Base-by-base conservation (phyloP, 2,888 invertebrate species). In the Zaprionus bogoriensis region DNA sequence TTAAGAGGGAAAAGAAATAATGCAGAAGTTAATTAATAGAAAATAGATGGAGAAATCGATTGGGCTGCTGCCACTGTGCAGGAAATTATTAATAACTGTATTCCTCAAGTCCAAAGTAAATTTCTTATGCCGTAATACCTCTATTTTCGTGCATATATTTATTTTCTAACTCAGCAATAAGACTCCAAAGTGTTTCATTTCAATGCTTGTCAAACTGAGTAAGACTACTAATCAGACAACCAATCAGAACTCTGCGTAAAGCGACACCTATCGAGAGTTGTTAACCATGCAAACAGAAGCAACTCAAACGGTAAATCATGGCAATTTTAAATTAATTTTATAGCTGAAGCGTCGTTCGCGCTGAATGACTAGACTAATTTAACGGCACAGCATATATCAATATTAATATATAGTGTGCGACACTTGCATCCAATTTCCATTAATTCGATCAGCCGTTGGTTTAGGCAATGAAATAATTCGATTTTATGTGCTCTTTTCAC, bases 241-340 rank as follows among this genome's bases (percentile, higher is more conserved):
- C 14, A 17, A 36, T 48, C 10, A 23, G 32, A 22, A 30, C 14
- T 10, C 10, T 4, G 20, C 39, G 3, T 12, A 5, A 27, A 48
- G 23, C 45, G 53, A 32, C 53, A 53, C 25, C 44, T 53, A 53
- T 36, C 12, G 45, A 3, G 10, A 36, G 23, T 36, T 12, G 36
- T n/a, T 6, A 7, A 9, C 3, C n/a, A 4, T 19, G 17, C n/a
- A n/a, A 38, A n/a, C n/a, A 14, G 36, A 17, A 12, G 6, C 12
- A 6, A n/a, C n/a, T n/a, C n/a, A n/a, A n/a, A n/a, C n/a, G n/a
- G n/a, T 42, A 19, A 44, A 17, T 25, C 19, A 44, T 17, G n/a
- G n/a, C n/a, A n/a, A n/a, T n/a, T n/a, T n/a, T n/a, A n/a, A n/a
- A n/a, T n/a, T n/a, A n/a, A n/a, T n/a, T n/a, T n/a, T n/a, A n/a